Evolutionary conservation across 2,113 vertebrate genomes (phyloP), one percentile per base, ranked within the genome.

Genomic region (Arvicanthis niloticus): DNA sequence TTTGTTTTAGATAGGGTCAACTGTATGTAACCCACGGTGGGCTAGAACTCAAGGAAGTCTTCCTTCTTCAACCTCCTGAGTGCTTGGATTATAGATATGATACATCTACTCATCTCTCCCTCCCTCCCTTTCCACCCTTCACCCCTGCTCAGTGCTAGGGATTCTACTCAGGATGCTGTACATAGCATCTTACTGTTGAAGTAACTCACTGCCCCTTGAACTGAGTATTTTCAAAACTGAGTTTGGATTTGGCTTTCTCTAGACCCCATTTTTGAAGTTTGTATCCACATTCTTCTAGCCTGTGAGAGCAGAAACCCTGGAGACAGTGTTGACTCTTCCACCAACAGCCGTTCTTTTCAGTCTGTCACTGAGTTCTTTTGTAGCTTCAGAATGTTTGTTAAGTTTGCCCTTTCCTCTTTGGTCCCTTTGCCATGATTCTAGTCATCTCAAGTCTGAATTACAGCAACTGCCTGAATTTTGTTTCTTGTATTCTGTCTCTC

Each of bases 361-460:
- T 84, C 76, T 95, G 78, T 89, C 96, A 68, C 48, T 2, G 0
- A 70, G 68, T 84, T 91, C 88, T 95, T 92, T 95, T 95, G 73
- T 95, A 94, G 92, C 93, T 90, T 93, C 65, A 95, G 75, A 92
- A 91, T 95, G 94, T 88, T 81, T 96, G 81, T 81, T 89, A 87
- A 77, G 48, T 89, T 88, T 91, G 56, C 26, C 58, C 62, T 92
- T 96, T 96, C 37, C 48, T 89, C 51, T 56, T 26, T 48, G n/a
- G 91, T 93, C 56, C 81, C 60, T 92, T 77, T 93, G 80, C 72
- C n/a, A 45, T 65, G 80, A 94, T 24, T 93, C 48, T 67, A 65
- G 87, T 92, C 48, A 19, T 48, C 53, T 81, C 80, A 51, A 40
- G 0, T 17, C 22, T 68, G 31, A 93, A 45, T 88, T 87, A 75